Evolutionary conservation across 2,113 vertebrate species (phyloP), one percentile per base, ranked within the genome.

Genomic region (Chaetodon auriga): DNA sequence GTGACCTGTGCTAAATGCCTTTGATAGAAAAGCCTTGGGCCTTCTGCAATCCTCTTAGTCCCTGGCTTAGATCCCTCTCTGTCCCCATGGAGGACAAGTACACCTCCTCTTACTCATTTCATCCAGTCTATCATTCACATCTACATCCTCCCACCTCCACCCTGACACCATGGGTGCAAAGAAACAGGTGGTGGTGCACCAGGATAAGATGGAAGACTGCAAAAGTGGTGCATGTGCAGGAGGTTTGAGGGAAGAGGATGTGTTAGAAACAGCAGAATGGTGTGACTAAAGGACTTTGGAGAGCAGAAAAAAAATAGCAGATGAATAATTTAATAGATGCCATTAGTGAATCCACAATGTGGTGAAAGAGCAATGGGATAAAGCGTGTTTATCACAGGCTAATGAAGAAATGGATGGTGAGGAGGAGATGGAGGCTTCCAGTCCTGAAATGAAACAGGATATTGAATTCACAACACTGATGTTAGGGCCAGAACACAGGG

Each of bases 41-140:
- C 83, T 86, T 49, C 61, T 81, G 75, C 83, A 95, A 95, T 96
- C 95, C 92, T 94, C 93, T 96, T 95, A 96, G 65, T 87, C 75
- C 70, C 57, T 92, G 81, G 84, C 69, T 88, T 85, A 92, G 91
- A 94, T 90, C 90, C 91, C 83, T 89, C 83, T 76, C 78, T 84
- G 91, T 86, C 89, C 88, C 81, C 7, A 25, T 80, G 78, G 80
- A 93, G 90, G 91, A 92, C 83, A 88, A 84, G 75, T 75, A 66
- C 77, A 60, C 62, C 80, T 62, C 79, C 35, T 86, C 54, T 70
- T 54, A 60, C 72, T 81, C 81, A 75, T 75, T 80, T 82, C 63
- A 76, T 80, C 81, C 68, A 62, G 68, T 83, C 77, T 58, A 75
- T 86, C 85, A 78, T 88, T 89, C 88, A 78, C 72, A 82, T 78